Conservation (phyloP, 2,113 vertebrate genomes). For the Phalacrocorax carbo region DNA sequence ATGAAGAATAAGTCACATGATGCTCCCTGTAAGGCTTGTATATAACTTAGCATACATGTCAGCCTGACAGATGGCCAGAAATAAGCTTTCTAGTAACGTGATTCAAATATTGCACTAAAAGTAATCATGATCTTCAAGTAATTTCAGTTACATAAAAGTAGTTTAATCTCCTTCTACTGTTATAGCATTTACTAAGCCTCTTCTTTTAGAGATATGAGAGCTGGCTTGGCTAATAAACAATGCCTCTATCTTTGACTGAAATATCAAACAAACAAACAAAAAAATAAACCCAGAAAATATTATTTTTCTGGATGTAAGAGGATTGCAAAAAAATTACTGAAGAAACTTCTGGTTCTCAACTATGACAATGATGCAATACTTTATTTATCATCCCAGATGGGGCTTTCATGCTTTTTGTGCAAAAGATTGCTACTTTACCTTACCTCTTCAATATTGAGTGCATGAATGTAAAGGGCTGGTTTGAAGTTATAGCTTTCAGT, state of each 20-base stretch:
- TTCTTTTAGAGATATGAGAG: not conserved
- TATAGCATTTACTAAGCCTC: not conserved
- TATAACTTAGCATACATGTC: not conserved
- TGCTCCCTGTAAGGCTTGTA: not conserved
- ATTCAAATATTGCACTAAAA: not conserved
- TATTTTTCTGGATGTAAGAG: not conserved
- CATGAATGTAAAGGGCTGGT: not conserved
- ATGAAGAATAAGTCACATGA: slow-evolving; percentile 12
- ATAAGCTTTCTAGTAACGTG: not conserved
- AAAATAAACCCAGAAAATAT: not conserved
- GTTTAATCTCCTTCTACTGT: not conserved
- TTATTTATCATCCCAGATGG: not conserved
- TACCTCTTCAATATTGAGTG: not conserved
- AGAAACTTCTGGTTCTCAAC: not conserved
- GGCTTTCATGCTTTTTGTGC: not conserved
- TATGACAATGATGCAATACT: not conserved
- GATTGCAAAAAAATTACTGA: not conserved
- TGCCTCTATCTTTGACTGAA: not conserved
- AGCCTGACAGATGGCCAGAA: not conserved
- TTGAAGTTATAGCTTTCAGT: not conserved
- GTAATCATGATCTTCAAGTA: not conserved
- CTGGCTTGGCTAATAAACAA: not conserved
- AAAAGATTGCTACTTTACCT: not conserved
- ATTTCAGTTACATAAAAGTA: not conserved
- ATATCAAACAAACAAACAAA: not conserved